phyloP scores from a whole-genome alignment of 2,888 invertebrate species.

The Hedya salicella region DNA sequence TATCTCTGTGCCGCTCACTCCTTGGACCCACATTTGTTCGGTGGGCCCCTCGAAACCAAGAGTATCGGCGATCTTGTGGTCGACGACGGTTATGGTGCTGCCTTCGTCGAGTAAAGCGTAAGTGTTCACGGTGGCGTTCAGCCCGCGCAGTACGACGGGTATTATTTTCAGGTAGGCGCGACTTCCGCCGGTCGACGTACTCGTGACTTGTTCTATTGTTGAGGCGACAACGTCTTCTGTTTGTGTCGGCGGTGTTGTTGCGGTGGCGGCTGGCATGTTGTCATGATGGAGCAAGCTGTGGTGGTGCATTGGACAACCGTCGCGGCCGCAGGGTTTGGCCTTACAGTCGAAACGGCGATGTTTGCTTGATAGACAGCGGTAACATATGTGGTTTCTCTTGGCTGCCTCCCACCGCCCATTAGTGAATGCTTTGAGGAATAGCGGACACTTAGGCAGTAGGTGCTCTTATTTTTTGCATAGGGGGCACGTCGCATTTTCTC shows the following conservation, averaged over 20 bases:
- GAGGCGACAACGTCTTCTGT: background rate
- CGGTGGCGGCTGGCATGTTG: background rate
- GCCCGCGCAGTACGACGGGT: constrained; percentile 5
- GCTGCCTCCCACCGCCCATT: background rate
- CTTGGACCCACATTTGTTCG: background rate
- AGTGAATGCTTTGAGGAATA: too few species aligned
- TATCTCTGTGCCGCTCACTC: background rate
- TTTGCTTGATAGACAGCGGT: background rate
- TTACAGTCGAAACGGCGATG: background rate
- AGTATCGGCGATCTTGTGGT: background rate
- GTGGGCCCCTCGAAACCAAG: constrained; percentile 11
- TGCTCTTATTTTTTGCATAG: background rate
- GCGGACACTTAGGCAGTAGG: too few species aligned
- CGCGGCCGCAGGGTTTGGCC: too few species aligned
- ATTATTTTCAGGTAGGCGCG: constrained; percentile 1
- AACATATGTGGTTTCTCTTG: background rate
- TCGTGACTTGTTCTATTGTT: background rate
- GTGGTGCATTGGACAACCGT: too few species aligned
- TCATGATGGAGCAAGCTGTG: background rate
- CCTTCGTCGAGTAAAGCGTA: constrained; percentile 7
- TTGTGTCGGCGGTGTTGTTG: too few species aligned
- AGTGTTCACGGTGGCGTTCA: background rate
- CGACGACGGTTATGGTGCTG: background rate
- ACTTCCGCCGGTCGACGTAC: accelerated
- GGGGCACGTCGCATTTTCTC: background rate